Evolutionary conservation across 2,797 vertebrate genomes (phyloP), one percentile per base, ranked within the genome.

Genomic region (Salarias fasciatus): DNA sequence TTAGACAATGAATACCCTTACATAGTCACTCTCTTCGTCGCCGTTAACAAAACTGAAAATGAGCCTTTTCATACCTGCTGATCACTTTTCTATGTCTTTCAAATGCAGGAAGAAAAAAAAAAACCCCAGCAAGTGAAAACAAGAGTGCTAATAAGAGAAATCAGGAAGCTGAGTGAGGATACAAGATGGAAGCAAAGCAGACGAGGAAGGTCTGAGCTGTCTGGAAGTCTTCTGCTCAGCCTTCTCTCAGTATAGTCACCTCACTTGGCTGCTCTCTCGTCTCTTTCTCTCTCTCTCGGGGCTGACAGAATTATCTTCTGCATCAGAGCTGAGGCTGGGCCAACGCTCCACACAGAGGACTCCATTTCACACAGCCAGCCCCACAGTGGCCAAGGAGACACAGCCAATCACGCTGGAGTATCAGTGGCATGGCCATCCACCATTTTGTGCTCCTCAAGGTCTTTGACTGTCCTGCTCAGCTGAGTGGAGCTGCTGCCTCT

Each of bases 241-340:
- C 94, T 95, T 95, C 93, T 92, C 88, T 94, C 87, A 93, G 92
- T 86, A 91, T 89, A 94, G 93, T 93, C 94, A 95, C 94, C 94
- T 91, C 89, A 81, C 79, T 80, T 86, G 86, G 86, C 83, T 78
- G 80, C 85, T 82, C 77, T 69, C 68, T 72, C 70, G 12, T 63
- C 81, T 69, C 72, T 35, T 9, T 35, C 33, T 35, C 13, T 60
- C 81, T 66, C 72, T 90, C 93, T 94, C 92, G 89, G 92, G 94
- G 93, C 93, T 94, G 94, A 94, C 95, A 95, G 95, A 95, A 95
- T 97, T 95, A 96, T 97, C 95, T 97, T 91, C 95, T 95, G 93
- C 94, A 95, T 97, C 96, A 96, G 94, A 95, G 95, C 90, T 90
- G 94, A 95, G 92, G 92, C 93, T 93, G 89, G 91, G 93, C 94